Conservation (phyloP, 2,113 vertebrate genomes). For the Erinaceus europaeus region DNA sequence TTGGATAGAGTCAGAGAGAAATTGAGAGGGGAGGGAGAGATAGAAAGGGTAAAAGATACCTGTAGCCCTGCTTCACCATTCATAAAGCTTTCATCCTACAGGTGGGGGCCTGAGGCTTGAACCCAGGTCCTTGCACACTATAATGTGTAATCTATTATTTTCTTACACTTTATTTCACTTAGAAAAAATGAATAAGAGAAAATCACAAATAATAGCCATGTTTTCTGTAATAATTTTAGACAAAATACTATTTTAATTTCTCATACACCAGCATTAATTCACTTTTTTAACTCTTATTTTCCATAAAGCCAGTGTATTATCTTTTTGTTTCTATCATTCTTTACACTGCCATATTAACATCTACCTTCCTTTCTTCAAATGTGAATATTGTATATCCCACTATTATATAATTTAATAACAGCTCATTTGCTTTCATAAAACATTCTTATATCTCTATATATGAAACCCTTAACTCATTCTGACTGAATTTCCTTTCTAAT, state of each 20-base stretch:
- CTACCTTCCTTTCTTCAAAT: neutral
- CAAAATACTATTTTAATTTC: neutral
- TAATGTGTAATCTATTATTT: neutral
- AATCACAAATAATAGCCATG: neutral
- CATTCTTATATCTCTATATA: neutral
- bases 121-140: no score
- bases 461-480: neutral
- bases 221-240: neutral
- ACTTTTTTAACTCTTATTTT: neutral
- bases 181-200: neutral
- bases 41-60: no score
- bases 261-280: neutral
- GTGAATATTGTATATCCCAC: neutral
- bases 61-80: no score
- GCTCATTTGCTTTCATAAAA: neutral
- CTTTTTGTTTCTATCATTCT: neutral
- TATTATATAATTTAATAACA: neutral
- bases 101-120: no score
- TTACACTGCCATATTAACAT: neutral
- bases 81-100: no score
- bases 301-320: neutral
- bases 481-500: neutral
- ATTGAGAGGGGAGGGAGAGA: no score
- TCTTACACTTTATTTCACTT: neutral
- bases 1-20: no score